A percentile compares a stretch with the other conserved stretches of the same genome.
phyloP scores from a whole-genome alignment of 2,888 invertebrate species.

The Laothoe populi region DNA sequence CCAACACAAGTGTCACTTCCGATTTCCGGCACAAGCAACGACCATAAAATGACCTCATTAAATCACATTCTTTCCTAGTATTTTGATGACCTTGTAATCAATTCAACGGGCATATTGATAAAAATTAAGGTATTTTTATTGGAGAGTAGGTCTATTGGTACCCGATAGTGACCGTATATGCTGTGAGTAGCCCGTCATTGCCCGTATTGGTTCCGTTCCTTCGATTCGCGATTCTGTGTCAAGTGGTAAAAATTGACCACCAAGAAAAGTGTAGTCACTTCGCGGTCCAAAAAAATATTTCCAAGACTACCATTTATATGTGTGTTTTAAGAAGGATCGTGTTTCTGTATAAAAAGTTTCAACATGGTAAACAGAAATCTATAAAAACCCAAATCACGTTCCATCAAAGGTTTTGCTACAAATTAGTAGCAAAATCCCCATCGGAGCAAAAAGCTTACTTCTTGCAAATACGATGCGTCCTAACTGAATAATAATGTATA shows the following conservation, averaged over 20 bases:
- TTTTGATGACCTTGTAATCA: background rate
- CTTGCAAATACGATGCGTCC: background rate
- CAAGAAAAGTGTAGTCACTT: too few species aligned
- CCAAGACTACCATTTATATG: too few species aligned
- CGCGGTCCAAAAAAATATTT: too few species aligned
- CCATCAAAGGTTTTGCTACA: background rate
- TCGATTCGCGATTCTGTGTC: too few species aligned
- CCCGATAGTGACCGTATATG: too few species aligned
- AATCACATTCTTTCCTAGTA: background rate
- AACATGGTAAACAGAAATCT: background rate
- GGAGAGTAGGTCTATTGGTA: too few species aligned
- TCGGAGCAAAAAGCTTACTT: background rate
- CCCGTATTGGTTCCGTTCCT: too few species aligned
- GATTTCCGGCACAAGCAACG: slow-evolving; percentile 8
- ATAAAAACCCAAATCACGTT: background rate
- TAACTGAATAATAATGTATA: background rate
- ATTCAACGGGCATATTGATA: too few species aligned
- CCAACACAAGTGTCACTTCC: slow-evolving; percentile 1
- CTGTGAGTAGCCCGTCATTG: too few species aligned
- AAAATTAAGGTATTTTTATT: too few species aligned
- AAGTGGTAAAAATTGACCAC: too few species aligned
- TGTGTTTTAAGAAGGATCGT: too few species aligned
- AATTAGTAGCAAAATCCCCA: background rate
- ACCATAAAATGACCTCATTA: slow-evolving; percentile 7
- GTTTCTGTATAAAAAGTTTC: background rate